Base-by-base conservation (phyloP, 2,888 invertebrate genomes). In the Trachelus iudaicus region DNA sequence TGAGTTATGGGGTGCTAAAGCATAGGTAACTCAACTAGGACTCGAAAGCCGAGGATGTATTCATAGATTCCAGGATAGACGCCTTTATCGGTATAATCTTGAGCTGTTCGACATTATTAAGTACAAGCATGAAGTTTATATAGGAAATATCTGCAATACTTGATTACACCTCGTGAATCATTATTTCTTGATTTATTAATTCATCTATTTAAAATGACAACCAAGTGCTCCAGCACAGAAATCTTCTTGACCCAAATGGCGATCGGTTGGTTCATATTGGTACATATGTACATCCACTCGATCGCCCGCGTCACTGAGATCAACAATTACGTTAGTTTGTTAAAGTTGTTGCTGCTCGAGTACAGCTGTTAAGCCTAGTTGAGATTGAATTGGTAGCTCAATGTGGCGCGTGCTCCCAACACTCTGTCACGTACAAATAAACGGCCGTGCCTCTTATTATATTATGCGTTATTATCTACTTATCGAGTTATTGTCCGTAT, bases 381-480 rank as follows among this genome's bases (percentile, higher is more conserved):
- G 76, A 77, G 76, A 56, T 81, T 86, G 87, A 87, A 87, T 87
- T 87, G 87, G 79, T 82, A 82, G 82, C 85, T 82, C 85, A 82
- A 85, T 83, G 85, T 87, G 88, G 88, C 88, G 88, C 88, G 88
- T 88, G 88, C 88, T 89, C 83, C 83, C 82, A 85, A 85, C 86
- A 85, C 86, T 73, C 73, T 76, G 75, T 81, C 75, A 79, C 79
- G 76, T 75, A 77, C 77, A 80, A 82, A 79, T 77, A 77, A 73
- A 81, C 81, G 81, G 79, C 82, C 84, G 83, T 84, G 81, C 86
- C 84, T 87, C 85, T 90, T 89, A 90, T 90, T 88, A 86, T 88
- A 89, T 90, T 89, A 90, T 85, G 81, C 84, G 85, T 88, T 88
- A 90, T 89, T 90, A 89, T 89, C 87, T 90, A 87, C 89, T 89